Conservation (phyloP, 2,113 vertebrate species). For the Rhipidura dahli region DNA sequence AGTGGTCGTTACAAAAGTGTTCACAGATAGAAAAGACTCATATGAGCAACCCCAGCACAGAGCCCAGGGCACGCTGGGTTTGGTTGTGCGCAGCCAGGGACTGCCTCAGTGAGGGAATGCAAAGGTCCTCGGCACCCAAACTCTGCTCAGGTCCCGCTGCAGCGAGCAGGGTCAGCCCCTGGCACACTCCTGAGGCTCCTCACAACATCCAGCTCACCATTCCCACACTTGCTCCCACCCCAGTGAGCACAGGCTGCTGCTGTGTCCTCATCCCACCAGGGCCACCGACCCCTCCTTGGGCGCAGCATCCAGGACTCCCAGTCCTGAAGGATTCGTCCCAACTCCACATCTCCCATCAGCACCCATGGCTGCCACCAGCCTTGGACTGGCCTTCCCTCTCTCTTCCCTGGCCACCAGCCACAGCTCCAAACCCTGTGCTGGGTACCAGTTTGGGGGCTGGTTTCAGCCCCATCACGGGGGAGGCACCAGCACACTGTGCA, state of each 20-base stretch:
- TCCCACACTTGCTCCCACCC: not conserved
- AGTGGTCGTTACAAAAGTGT: not conserved
- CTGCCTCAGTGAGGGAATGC: slow-evolving; percentile 44
- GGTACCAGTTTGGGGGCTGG: not conserved
- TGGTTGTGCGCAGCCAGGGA: not conserved
- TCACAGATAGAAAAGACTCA: not conserved
- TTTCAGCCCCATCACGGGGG: not conserved
- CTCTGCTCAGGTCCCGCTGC: not conserved
- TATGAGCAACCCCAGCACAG: not conserved
- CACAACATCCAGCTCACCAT: not conserved
- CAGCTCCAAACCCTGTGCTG: not conserved
- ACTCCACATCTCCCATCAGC: not conserved
- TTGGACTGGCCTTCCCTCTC: not conserved
- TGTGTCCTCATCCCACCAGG: not conserved
- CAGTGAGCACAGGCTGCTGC: not conserved
- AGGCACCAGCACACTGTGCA: not conserved
- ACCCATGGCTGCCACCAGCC: not conserved
- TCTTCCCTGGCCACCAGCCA: not conserved
- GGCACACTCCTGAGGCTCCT: not conserved
- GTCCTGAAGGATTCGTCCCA: not conserved
- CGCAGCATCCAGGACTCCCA: not conserved
- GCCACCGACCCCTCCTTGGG: accelerated
- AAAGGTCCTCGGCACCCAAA: slow-evolving; percentile 10
- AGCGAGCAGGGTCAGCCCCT: not conserved
- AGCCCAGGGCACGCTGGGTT: not conserved